Percentiles rank a stretch among this genome's conserved stretches.
Conservation (phyloP, 2,113 vertebrate species). For the Laticauda colubrina region DNA sequence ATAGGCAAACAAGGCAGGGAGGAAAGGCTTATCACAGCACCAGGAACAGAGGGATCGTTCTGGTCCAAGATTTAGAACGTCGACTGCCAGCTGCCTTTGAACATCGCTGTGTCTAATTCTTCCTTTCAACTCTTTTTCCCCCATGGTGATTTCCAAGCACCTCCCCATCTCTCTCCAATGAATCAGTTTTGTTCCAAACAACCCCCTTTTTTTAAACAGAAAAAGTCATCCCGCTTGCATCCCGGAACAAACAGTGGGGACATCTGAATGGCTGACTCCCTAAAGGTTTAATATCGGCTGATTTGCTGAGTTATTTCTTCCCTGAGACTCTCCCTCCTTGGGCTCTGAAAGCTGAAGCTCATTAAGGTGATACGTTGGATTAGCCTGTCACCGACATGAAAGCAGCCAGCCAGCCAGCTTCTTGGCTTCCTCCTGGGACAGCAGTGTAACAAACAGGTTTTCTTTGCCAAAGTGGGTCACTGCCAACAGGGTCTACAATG, state of each 20-base stretch:
- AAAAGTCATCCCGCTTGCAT: background rate
- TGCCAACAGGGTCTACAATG: slow-evolving; percentile 10
- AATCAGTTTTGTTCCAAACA: slow-evolving; percentile 11
- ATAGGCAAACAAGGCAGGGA: background rate
- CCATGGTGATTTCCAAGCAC: background rate
- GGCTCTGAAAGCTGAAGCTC: slow-evolving; percentile 16
- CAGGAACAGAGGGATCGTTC: background rate
- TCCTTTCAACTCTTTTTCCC: background rate
- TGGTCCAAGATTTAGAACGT: background rate
- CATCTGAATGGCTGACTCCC: background rate
- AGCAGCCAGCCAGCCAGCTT: slow-evolving; percentile 22
- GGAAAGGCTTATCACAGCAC: background rate
- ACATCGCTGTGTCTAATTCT: background rate
- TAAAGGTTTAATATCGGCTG: slow-evolving; percentile 8
- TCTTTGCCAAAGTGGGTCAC: slow-evolving; percentile 34
- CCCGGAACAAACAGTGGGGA: slow-evolving; percentile 2
- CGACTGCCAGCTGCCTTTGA: too few species aligned
- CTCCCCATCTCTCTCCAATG: background rate
- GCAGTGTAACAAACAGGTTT: slow-evolving; percentile 12
- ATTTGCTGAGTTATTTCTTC: background rate
- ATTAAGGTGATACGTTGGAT: slow-evolving; percentile 31
- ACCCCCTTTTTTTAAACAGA: background rate
- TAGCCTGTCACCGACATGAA: slow-evolving; percentile 26
- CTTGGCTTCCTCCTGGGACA: slow-evolving; percentile 32
- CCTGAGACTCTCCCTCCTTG: background rate